Base-by-base conservation (phyloP, 2,888 invertebrate genomes). In the Oxycera nigricornis region DNA sequence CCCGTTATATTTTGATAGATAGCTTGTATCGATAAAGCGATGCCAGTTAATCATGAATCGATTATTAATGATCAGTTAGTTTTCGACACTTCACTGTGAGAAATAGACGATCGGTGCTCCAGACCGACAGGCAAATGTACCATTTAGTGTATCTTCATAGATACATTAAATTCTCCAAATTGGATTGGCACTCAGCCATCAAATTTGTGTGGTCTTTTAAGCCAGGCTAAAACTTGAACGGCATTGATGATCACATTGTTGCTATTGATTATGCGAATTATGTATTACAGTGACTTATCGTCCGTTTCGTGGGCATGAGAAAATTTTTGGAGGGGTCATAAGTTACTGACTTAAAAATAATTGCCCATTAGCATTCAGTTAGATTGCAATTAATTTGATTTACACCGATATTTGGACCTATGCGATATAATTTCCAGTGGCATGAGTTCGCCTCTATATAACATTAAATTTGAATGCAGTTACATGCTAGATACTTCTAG, bases 1-100 rank as follows among this genome's bases (percentile, higher is more conserved):
- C 24, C 65, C 65, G 65, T 65, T 65, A 65, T 65, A 41, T 65
- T 65, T 65, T 65, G 39, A 41, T 65, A 41, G 41, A 65, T 65
- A 39, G 65, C 24, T 24, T 39, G 24, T 41, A 65, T 22, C 65
- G 24, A 65, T 20, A 65, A 39, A 65, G 24, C 24, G 39, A 65
- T 65, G 65, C 41, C 65, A 65, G 65, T 65, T 65, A 65, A 65
- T 65, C 65, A 65, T 65, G 65, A 65, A 65, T 65, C 65, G 41
- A 65, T 39, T 65, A 65, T 65, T 65, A 65, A 65, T 65, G 65
- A 65, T 41, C 39, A 22, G 65, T 41, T 65, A 65, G 24, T 24
- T 65, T 65, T 65, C 65, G 65, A 65, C 65, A 65, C 65, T 65
- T 39, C 39, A 65, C 65, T 65, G 65, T 65, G 65, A 65, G 65